Base-by-base conservation (phyloP, 2,113 vertebrate species). In the Myrmecophaga tridactyla region DNA sequence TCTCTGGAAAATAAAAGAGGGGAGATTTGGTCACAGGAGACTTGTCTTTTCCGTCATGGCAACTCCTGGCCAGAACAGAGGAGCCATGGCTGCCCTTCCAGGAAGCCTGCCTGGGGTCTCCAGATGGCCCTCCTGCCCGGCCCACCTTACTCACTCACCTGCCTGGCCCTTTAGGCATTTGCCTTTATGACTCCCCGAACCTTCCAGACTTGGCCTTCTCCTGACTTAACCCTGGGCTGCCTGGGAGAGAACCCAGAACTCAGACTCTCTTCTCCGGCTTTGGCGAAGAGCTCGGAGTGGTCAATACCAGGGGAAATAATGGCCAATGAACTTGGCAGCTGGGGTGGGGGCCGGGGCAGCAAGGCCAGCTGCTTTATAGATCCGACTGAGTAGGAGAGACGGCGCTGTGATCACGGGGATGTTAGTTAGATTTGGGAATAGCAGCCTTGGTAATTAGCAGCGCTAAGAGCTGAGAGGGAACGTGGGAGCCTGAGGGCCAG, bases 381-480 rank as follows among this genome's bases (percentile, higher is more conserved):
- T 89, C 75, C n/a, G 73, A 0, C 96, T 14, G 58, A 5, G 29
- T 53, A 90, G 43, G 86, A 72, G 92, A 94, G 75, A 9, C 80
- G 39, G 80, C 51, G 97, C 95, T 75, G 85, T 81, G 88, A 95
- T 86, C 23, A 25, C 70, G 95, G 92, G 2, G 48, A 36, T 39
- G 29, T 77, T 90, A 51, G 86, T 95, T 93, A 48, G 73, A 76
- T 94, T 95, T 96, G 46, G 94, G 96, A 86, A 88, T 73, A 96
- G 77, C 0, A 0, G 90, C 92, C 91, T 90, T 58, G 6, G 84
- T 63, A 72, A 92, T 94, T 56, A 91, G 89, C 73, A 0, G 13
- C 0, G 0, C 41, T 88, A 15, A 95, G 56, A 86, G 94, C 82
- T 21, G 31, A 31, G 48, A 15, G 69, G 67, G 67, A 91, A 62